phyloP scores from a whole-genome alignment of 1,140 invertebrate genomes.

The Leptinotarsa texana region DNA sequence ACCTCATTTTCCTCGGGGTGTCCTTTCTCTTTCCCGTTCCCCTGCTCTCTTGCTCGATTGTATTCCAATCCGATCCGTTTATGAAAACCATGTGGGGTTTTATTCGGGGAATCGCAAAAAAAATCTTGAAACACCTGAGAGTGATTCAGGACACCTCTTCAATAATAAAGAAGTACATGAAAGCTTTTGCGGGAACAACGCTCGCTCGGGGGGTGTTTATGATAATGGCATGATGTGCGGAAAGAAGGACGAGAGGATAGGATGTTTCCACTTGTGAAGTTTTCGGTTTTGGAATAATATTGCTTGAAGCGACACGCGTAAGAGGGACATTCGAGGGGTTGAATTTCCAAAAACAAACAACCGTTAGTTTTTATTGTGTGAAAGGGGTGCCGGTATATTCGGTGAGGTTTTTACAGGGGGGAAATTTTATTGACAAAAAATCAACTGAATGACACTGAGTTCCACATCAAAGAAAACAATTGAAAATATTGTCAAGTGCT shows the following conservation, averaged over 20 bases:
- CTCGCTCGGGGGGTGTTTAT: neutral
- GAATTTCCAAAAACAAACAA: neutral
- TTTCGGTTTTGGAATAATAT: conserved; percentile 15
- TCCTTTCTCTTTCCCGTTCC: neutral
- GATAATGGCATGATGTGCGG: conserved; percentile 10
- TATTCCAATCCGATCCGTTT: conserved; percentile 1
- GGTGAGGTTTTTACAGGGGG: too few species aligned
- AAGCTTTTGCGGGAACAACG: neutral
- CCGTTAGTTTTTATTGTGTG: too few species aligned
- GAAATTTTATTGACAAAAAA: too few species aligned
- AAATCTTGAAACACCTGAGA: conserved; percentile 2
- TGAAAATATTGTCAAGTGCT: too few species aligned
- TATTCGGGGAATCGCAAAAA: neutral
- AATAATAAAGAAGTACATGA: conserved; percentile 13
- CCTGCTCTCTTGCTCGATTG: neutral
- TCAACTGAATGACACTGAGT: too few species aligned
- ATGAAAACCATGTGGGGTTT: neutral
- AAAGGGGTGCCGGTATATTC: too few species aligned
- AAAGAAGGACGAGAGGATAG: neutral
- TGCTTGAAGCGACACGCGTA: neutral
- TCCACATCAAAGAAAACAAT: too few species aligned
- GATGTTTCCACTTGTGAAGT: conserved; percentile 20
- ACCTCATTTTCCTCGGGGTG: conserved; percentile 8
- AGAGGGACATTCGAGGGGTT: neutral
- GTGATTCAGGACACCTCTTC: conserved; percentile 11